A percentile compares a stretch with the other conserved stretches of the same genome.
Evolutionary conservation across 2,888 invertebrate genomes (phyloP).

Genomic region (Troides oblongomaculatus): DNA sequence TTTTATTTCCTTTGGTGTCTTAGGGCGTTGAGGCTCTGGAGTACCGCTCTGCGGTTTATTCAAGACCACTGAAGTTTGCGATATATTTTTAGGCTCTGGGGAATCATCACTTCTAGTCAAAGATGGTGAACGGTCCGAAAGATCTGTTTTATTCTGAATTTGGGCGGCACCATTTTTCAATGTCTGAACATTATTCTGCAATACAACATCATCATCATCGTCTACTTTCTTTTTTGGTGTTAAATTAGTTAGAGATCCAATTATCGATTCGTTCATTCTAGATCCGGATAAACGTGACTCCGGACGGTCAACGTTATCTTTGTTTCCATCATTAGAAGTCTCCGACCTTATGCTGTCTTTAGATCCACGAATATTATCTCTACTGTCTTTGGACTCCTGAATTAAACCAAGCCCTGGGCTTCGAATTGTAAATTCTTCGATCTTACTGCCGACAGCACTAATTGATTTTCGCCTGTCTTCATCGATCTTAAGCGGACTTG

Average conservation of each 20-base stretch:
- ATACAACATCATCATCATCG: conserved; percentile 71
- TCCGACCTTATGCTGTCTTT: conserved; percentile 70
- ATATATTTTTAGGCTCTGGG: conserved; percentile 63
- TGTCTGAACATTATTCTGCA: conserved; percentile 52
- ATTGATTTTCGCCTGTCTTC: conserved; percentile 77
- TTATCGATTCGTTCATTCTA: conserved; percentile 75
- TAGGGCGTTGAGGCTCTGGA: conserved; percentile 63
- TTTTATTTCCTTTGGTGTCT: conserved; percentile 65
- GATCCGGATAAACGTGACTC: conserved; percentile 71
- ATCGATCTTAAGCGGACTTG: conserved; percentile 65
- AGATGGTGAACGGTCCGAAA: conserved; percentile 73
- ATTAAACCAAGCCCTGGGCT: conserved; percentile 70
- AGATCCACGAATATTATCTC: conserved; percentile 66
- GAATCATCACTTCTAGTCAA: conserved; percentile 75
- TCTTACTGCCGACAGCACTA: conserved; percentile 68
- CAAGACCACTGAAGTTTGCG: conserved; percentile 45
- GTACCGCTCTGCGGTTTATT: conserved; percentile 55
- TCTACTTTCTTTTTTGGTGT: conserved; percentile 61
- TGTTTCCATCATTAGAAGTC: conserved; percentile 51
- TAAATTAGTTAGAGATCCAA: conserved; percentile 62
- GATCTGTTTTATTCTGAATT: conserved; percentile 57
- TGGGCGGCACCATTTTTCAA: conserved; percentile 47
- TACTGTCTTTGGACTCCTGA: conserved; percentile 71
- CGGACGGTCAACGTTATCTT: conserved; percentile 60
- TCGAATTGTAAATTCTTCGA: conserved; percentile 62